Conservation (phyloP, 2,888 invertebrate species). For the Trissonchulus sp. region DNA sequence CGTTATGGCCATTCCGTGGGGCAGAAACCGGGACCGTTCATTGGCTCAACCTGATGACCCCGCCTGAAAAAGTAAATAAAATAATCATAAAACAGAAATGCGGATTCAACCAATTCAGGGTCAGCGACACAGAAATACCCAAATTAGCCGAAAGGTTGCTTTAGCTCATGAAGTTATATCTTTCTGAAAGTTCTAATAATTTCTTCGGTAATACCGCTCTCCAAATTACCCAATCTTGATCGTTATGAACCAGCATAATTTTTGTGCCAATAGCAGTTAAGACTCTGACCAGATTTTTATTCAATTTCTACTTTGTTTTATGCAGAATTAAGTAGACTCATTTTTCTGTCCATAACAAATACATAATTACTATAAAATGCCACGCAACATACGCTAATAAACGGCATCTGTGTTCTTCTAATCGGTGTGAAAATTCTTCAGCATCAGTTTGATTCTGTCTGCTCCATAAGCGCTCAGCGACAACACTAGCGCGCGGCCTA, state of each 20-base stretch:
- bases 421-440: constrained; percentile 59
- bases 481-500: constrained; percentile 72
- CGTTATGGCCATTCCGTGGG: constrained; percentile 21
- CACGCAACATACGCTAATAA: constrained; percentile 58
- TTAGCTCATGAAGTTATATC: too few relatives aligned
- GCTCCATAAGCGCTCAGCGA: constrained; percentile 80
- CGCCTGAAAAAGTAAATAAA: constrained; percentile 51
- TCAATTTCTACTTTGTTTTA: background rate
- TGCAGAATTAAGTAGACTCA: background rate
- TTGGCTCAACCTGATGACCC: constrained; percentile 65
- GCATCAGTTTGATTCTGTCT: constrained; percentile 52
- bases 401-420: constrained; percentile 69
- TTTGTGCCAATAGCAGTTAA: too few relatives aligned
- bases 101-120: background rate
- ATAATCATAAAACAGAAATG: background rate
- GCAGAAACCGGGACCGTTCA: constrained; percentile 66
- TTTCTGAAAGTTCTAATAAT: too few relatives aligned
- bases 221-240: too few relatives aligned
- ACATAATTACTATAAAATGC: background rate
- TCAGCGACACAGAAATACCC: background rate
- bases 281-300: background rate
- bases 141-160: background rate
- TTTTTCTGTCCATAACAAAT: too few relatives aligned
- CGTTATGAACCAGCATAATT: too few relatives aligned
- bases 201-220: too few relatives aligned